phyloP scores from a whole-genome alignment of 2,113 vertebrate genomes.

The Cynopterus brachyotis region DNA sequence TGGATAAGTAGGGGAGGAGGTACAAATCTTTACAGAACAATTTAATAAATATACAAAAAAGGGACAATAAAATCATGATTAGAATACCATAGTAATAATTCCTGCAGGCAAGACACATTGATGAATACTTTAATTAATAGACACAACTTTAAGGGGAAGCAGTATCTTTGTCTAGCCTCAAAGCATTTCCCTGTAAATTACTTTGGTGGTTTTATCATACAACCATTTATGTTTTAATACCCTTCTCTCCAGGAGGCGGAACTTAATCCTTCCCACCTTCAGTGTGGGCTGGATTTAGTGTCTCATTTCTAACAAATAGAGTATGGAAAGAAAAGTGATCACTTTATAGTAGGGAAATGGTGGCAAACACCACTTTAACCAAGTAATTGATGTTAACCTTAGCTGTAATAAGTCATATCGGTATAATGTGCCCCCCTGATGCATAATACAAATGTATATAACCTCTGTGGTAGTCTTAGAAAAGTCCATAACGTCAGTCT shows the following conservation, averaged over 20 bases:
- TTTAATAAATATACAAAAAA: not conserved
- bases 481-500: not conserved
- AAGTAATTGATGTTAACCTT: not conserved
- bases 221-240: not conserved
- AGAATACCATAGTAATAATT: not conserved
- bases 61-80: not conserved
- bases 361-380: not conserved
- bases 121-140: not conserved
- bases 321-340: not conserved
- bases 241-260: not conserved
- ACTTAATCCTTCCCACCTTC: not conserved
- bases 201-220: not conserved
- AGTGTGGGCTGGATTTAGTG: not conserved
- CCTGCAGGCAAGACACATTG: not conserved
- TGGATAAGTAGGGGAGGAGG: not conserved
- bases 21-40: not conserved
- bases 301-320: not conserved
- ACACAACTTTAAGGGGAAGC: not conserved
- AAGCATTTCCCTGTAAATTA: not conserved
- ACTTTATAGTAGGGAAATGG: not conserved
- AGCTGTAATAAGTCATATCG: not conserved
- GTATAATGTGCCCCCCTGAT: not conserved
- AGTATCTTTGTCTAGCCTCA: not conserved
- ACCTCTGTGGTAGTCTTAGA: not conserved
- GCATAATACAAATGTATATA: not conserved